Evolutionary conservation across 2,113 vertebrate species (phyloP), one percentile per base, ranked within the genome.

Genomic region (Pelecanus crispus): DNA sequence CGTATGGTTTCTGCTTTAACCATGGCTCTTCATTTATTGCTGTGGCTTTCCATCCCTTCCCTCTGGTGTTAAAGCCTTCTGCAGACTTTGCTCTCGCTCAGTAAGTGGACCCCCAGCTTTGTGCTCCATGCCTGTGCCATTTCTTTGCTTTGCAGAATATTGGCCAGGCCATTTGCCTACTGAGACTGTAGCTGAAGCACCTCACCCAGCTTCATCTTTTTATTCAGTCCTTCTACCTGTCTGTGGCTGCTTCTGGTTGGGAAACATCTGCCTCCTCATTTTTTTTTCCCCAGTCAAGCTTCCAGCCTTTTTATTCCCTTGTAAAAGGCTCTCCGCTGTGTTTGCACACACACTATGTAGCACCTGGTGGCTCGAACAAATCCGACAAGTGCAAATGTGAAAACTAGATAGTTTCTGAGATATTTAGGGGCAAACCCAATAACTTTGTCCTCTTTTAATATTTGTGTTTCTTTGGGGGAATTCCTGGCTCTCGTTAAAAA

Each of bases 41-140:
- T 36, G 32, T 61, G 84, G 62, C 34, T 70, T 85, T 88, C 61
- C 49, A 13, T 70, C 62, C 28, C 40, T 44, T 74, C 56, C 24
- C 52, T 68, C 52, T 0, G 0, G 17, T 21, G 58, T 31, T 29
- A 52, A 80, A 59, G 36, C 59, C 0, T 0, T 75, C 65, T 13
- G 9, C 47, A 81, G 82, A 68, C 65, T 78, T 81, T 73, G 28
- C 50, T 70, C 61, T 67, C 11, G 0, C 59, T 66, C 31, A 12
- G 11, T 31, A 56, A 84, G 65, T 2, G 2, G 26, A 34, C 31
- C 17, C 47, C 21, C 40, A 25, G 19, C 55, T 58, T 49, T 61
- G 15, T 53, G 44, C 32, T 91, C 18, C 2, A 0, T 13, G 38
- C 71, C 58, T 29, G 21, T 72, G 55, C 59, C 6, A 1, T 88